A percentile compares a stretch with the other conserved stretches of the same genome.
These are phyloP conservation scores for Atta cephalotes DNA, from an alignment of 1,140 invertebrate genomes.

Conservation along the genomic window DNA sequence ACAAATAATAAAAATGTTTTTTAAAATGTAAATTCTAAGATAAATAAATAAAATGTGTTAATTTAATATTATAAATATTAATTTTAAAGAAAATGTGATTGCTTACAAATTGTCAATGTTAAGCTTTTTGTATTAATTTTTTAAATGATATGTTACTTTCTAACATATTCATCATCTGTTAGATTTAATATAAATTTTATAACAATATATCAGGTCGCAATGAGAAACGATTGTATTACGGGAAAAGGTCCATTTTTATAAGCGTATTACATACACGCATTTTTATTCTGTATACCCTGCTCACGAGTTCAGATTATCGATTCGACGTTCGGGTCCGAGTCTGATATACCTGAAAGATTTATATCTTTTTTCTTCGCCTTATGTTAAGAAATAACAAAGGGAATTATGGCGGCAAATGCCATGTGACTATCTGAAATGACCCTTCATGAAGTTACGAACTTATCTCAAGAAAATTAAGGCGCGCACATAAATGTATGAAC, in stretches of 20 bases:
- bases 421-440: constrained; percentile 8
- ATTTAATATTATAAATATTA: too few relatives aligned
- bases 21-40: too few relatives aligned
- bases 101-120: too few relatives aligned
- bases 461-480: background rate
- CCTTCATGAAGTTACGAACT: background rate
- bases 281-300: constrained; percentile 4
- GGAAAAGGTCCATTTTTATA: constrained; percentile 44
- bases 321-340: background rate
- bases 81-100: too few relatives aligned
- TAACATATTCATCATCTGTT: too few relatives aligned
- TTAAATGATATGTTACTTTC: too few relatives aligned
- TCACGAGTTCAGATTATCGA: background rate
- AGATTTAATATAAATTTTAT: too few relatives aligned
- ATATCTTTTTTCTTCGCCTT: constrained; percentile 13
- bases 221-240: constrained; percentile 57
- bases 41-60: too few relatives aligned
- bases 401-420: constrained; percentile 14
- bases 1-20: too few relatives aligned
- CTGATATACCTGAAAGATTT: constrained; percentile 31
- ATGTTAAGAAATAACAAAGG: constrained; percentile 4
- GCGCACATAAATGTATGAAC: background rate
- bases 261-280: constrained; percentile 47
- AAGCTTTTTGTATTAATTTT: too few relatives aligned
- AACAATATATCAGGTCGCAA: background rate